Conservation (phyloP, 2,888 invertebrate genomes). For the Acanthopleura granulata region DNA sequence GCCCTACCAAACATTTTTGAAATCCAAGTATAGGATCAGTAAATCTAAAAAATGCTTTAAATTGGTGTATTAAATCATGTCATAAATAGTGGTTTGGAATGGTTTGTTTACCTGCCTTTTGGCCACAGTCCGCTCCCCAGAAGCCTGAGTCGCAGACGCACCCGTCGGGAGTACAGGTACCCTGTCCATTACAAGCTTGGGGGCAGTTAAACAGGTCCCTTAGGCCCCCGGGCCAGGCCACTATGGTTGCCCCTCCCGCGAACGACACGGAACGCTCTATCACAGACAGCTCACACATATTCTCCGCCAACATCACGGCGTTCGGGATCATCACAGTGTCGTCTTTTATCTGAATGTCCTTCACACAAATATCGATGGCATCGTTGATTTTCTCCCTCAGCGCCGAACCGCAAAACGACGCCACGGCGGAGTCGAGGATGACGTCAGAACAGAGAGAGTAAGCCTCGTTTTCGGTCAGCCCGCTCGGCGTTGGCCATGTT, state of each 20-base stretch:
- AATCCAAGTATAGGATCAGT: too few species aligned
- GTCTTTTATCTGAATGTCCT: constrained; percentile 35
- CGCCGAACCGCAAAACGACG: constrained; percentile 30
- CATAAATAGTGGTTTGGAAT: too few species aligned
- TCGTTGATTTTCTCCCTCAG: constrained; percentile 26
- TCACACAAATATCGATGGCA: constrained; percentile 33
- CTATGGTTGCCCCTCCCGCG: constrained; percentile 6
- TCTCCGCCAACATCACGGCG: constrained; percentile 26
- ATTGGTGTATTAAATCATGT: too few species aligned
- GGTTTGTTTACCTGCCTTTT: constrained; percentile 12
- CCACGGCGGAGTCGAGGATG: constrained; percentile 28
- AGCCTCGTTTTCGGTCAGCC: constrained; percentile 29
- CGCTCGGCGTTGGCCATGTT: constrained; percentile 27
- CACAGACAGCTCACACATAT: constrained; percentile 29
- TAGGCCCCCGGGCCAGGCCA: constrained; percentile 28
- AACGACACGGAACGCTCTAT: constrained; percentile 26
- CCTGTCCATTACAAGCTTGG: constrained; percentile 29
- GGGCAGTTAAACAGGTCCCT: constrained; percentile 30
- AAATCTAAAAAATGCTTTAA: too few species aligned
- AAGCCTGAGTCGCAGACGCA: constrained; percentile 28
- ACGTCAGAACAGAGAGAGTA: constrained; percentile 28
- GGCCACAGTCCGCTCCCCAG: constrained; percentile 26
- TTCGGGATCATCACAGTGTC: constrained; percentile 27
- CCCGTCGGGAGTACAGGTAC: constrained; percentile 25
- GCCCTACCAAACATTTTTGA: too few species aligned